Percentiles rank a stretch among this genome's conserved stretches.
These are phyloP conservation scores for Psococerastis gibbosa DNA, from an alignment of 2,888 invertebrate species.

Conservation along the genomic window DNA sequence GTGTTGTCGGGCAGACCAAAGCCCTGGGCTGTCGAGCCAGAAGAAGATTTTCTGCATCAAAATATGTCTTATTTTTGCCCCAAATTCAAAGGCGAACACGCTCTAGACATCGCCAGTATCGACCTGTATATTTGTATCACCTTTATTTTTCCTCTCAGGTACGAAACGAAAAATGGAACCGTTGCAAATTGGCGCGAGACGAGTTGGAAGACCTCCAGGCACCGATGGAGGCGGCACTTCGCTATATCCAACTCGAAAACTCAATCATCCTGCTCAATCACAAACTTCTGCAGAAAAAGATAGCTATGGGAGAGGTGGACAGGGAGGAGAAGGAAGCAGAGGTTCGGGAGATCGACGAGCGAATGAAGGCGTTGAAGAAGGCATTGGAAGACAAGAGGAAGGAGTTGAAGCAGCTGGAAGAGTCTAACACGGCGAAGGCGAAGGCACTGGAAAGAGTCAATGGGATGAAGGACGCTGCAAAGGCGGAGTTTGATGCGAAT, in stretches of 20 bases:
- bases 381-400: constrained; percentile 40
- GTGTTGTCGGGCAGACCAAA: too few relatives aligned
- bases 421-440: constrained; percentile 17
- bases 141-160: too few relatives aligned
- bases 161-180: constrained; percentile 62
- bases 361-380: constrained; percentile 29
- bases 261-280: constrained; percentile 45
- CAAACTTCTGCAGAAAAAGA: constrained; percentile 47
- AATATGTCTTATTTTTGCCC: too few relatives aligned
- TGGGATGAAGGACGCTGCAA: constrained; percentile 36
- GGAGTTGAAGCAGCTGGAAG: constrained; percentile 19
- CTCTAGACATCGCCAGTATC: too few relatives aligned
- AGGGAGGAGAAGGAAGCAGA: constrained; percentile 25
- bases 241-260: constrained; percentile 65
- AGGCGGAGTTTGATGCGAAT: constrained; percentile 39
- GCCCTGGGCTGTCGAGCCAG: too few relatives aligned
- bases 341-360: constrained; percentile 35
- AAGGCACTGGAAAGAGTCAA: constrained; percentile 34
- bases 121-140: too few relatives aligned
- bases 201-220: constrained; percentile 60
- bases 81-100: too few relatives aligned
- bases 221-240: constrained; percentile 60
- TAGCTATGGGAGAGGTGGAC: constrained; percentile 21
- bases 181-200: constrained; percentile 62
- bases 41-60: too few relatives aligned